Evolutionary conservation across 2,888 invertebrate genomes (phyloP).

Genomic region (Chrysina gloriosa): DNA sequence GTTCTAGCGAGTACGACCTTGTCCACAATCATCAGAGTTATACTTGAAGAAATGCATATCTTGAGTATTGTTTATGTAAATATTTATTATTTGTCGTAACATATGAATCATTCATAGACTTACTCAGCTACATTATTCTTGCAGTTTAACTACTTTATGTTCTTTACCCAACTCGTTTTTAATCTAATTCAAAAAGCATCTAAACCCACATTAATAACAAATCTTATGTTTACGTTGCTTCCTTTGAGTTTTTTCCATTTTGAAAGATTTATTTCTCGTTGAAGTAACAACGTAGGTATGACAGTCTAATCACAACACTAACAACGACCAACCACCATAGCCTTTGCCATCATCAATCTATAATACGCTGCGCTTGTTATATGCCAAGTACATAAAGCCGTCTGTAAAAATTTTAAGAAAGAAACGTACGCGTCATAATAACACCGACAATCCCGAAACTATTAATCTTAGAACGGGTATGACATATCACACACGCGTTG

Average conservation of each 20-base stretch:
- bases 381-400: slow-evolving; percentile 28
- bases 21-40: no score
- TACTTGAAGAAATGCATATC: no score
- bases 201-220: no score
- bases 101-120: no score
- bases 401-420: slow-evolving; percentile 33
- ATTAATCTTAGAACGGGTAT: slow-evolving; percentile 24
- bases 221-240: background rate
- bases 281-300: slow-evolving; percentile 11
- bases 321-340: slow-evolving; percentile 9
- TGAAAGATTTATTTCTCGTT: slow-evolving; percentile 15
- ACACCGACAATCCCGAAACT: slow-evolving; percentile 31
- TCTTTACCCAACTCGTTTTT: no score
- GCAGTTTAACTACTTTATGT: no score
- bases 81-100: no score
- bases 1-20: no score
- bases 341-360: slow-evolving; percentile 24
- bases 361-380: slow-evolving; percentile 5
- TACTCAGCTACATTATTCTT: no score
- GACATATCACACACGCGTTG: slow-evolving; percentile 36
- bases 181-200: no score
- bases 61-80: no score
- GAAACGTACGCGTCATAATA: slow-evolving; percentile 28
- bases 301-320: slow-evolving; percentile 29
- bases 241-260: background rate